These are phyloP conservation scores for Osmoderma eremita DNA, from an alignment of 2,888 invertebrate species.

Conservation along the genomic window DNA sequence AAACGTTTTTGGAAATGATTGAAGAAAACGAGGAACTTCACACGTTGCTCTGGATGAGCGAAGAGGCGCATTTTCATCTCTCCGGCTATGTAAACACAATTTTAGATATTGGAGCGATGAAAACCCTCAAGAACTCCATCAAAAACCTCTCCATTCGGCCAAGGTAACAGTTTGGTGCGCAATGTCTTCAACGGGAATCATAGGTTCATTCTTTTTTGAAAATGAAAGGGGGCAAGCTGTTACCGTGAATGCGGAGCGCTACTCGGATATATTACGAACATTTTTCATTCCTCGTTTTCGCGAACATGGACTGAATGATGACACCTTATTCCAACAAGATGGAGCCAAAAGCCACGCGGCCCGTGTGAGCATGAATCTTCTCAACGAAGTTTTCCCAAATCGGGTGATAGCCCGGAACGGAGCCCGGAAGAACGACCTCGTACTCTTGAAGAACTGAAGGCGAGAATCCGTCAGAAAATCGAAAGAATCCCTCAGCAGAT, in stretches of 20 bases:
- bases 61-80: background rate
- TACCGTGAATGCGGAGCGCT: slow-evolving; percentile 17
- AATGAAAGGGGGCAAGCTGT: slow-evolving; percentile 7
- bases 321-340: slow-evolving; percentile 1
- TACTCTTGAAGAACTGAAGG: too few relatives aligned
- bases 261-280: slow-evolving; percentile 2
- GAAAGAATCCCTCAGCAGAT: too few relatives aligned
- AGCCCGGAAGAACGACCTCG: too few relatives aligned
- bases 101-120: slow-evolving; percentile 42
- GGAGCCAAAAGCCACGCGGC: too few relatives aligned
- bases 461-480: too few relatives aligned
- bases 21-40: background rate
- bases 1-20: background rate
- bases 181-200: slow-evolving; percentile 40
- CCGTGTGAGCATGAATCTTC: too few relatives aligned
- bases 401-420: too few relatives aligned
- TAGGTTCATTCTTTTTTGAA: slow-evolving; percentile 33
- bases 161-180: slow-evolving; percentile 32
- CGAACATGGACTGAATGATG: background rate
- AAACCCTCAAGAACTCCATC: slow-evolving; percentile 41
- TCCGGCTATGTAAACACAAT: slow-evolving; percentile 40
- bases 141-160: slow-evolving; percentile 17
- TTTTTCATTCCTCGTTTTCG: background rate
- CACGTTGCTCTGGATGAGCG: background rate
- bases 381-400: too few relatives aligned